Evolutionary conservation across 1,140 invertebrate species (phyloP), one percentile per base, ranked within the genome.

Genomic region (Berghia stephanieae): DNA sequence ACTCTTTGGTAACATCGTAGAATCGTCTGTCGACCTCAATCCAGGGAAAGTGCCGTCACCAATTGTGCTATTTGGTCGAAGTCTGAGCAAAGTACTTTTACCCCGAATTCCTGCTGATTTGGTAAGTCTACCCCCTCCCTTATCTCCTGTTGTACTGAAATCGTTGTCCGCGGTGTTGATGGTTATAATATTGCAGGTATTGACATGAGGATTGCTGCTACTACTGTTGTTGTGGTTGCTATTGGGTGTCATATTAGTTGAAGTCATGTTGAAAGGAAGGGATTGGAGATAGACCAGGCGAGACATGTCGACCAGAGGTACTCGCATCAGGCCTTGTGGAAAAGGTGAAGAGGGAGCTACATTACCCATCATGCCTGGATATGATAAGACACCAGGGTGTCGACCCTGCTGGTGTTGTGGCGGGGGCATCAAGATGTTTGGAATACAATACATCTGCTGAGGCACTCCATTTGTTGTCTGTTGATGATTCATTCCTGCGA

Each of bases 221-320:
- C 60, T 76, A 38, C 74, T 76, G 63, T 76, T 76, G 74, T 76
- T 76, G 44, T 76, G 74, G 49, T 73, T 73, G 43, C 68, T 76
- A 63, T 76, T 76, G 63, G n/a, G n/a, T n/a, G 1, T 66, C 1
- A 43, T 43, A 21, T 66, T 40, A 16, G 16, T 24, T 2, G 74
- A 76, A 27, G 34, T 60, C 38, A 76, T 49, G 43, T 66, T 76
- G 0, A 76, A 43, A 0, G 74, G 74, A 40, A 76, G 24, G 43
- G 67, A 63, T 16, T 76, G 74, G 34, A 76, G 27, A 36, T 76
- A 76, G 18, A 76, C 74, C 2, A 76, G n/a, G 3, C 74, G 49
- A 49, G 74, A 76, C 74, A 76, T 76, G 44, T 76, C 74, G 1
- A 76, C 74, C 36, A 67, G 68, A 13, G 74, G 74, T 18, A 76